Evolutionary conservation across 2,797 vertebrate species (phyloP), one percentile per base, ranked within the genome.

Genomic region (Lacerta viridis): DNA sequence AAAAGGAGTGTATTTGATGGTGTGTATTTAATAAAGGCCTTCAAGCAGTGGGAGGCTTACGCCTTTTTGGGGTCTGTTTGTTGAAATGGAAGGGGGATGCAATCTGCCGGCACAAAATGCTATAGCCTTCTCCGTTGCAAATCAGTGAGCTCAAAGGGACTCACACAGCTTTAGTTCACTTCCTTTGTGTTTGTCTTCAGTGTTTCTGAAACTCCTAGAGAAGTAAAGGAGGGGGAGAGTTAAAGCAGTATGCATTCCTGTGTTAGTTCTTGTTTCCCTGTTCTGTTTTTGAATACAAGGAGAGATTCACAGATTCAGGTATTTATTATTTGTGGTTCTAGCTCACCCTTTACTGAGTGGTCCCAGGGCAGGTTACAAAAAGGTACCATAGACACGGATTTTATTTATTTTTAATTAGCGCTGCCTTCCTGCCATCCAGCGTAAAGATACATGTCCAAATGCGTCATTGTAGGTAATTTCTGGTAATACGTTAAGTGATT

Each of bases 11-110:
- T 33, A 25, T 89, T 85, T 85, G 59, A 55, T 72, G 43, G 29
- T 89, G 17, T 50, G n/a, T 71, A 41, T 75, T 80, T 85, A 66
- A 89, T 66, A 86, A 55, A 27, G 20, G 27, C 18, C 33, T 81
- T 76, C 36, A 86, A 82, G 79, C 23, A 75, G 20, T 75, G 11
- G 27, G 50, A 66, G 17, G 69, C 68, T 75, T 75, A 84, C 25
- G 13, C 59, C 36, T 2, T 55, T 55, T 15, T 4, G 50, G 59
- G 68, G 3, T 20, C 33, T 89, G n/a, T 89, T 89, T 50, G 10
- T 33, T 81, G 27, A 80, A 85, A 68, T 29, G 27, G n/a, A 80
- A 66, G 59, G 23, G 6, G 5, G 29, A 39, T 80, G 80, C 33
- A 71, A 80, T 80, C 15, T 85, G 33, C 61, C n/a, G 41, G 41